Conservation (phyloP, 2,888 invertebrate species). For the Lasioglossum villosulum region DNA sequence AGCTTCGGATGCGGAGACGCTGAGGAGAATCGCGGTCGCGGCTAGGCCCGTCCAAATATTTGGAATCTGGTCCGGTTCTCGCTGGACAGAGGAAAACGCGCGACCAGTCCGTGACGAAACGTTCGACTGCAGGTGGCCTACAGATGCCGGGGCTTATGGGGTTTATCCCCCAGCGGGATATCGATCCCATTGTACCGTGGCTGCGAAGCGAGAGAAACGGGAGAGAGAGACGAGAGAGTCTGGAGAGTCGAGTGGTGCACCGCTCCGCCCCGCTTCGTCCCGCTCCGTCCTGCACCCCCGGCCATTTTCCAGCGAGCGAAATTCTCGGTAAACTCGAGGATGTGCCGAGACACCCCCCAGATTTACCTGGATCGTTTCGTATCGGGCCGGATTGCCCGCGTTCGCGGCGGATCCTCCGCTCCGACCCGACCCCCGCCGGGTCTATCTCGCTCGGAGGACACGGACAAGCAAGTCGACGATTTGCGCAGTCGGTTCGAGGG, state of each 20-base stretch:
- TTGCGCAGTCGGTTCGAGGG: slow-evolving; percentile 2
- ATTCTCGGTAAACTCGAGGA: slow-evolving; percentile 36
- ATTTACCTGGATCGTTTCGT: background rate
- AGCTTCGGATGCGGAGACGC: background rate
- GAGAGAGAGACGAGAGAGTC: slow-evolving; percentile 40
- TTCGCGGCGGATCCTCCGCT: slow-evolving; percentile 18
- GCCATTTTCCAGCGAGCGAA: slow-evolving; percentile 3
- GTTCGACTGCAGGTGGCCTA: slow-evolving; percentile 84
- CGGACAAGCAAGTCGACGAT: slow-evolving; percentile 1
- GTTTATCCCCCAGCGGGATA: slow-evolving; percentile 84
- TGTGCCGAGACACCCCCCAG: slow-evolving; percentile 18
- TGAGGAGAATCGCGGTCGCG: background rate
- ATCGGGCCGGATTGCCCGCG: background rate
- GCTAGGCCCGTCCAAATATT: slow-evolving; percentile 80
- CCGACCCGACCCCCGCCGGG: slow-evolving; percentile 38
- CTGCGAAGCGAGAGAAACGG: slow-evolving; percentile 60
- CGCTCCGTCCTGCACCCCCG: background rate
- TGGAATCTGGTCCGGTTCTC: slow-evolving; percentile 68
- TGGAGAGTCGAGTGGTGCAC: slow-evolving; percentile 7
- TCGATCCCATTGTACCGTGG: slow-evolving; percentile 82
- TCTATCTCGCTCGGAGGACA: background rate
- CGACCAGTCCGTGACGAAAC: slow-evolving; percentile 82
- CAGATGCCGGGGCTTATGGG: slow-evolving; percentile 83
- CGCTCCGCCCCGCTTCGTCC: background rate
- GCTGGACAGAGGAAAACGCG: slow-evolving; percentile 66